Evolutionary conservation across 2,797 vertebrate genomes (phyloP), one percentile per base, ranked within the genome.

Genomic region (Danionella dracula): DNA sequence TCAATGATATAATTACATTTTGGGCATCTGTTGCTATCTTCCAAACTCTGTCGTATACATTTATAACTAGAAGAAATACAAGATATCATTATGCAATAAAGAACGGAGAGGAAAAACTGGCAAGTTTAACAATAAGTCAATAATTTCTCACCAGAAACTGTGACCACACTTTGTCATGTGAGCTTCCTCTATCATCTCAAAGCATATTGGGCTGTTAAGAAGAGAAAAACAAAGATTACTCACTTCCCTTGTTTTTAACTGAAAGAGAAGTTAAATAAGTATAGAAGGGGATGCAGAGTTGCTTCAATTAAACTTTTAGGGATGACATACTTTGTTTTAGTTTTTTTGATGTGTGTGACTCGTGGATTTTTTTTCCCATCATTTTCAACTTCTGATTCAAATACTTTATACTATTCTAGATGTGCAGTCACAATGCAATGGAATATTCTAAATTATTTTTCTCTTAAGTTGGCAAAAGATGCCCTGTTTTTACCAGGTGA

Each of bases 141-240:
- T 62, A 37, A 29, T 11, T 53, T 66, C 88, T 95, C 86, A 99
- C 97, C 97, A 99, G 82, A 99, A 99, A 81, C 96, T 99, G 87
- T 99, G 96, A 27, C 97, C 96, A 83, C 97, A 99, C 87, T 99
- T 99, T 0, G 97, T 99, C 96, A 99, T 99, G 76, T 98, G 95
- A 4, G 96, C 97, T 83, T 97, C 96, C 64, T 99, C 97, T 35
- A 99, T 99, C 95, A 99, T 99, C 80, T 99, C 97, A 82, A 99
- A 99, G 86, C 96, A 99, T 82, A 99, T 97, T 11, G 96, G 96
- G 78, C 96, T 99, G 85, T 48, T 88, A 90, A 71, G 57, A 42
- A 48, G 66, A 32, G 8, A 72, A n/a, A 50, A 5, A 31, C 48
- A 19, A 1, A 9, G 4, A 2, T n/a, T 23, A 3, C 34, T 56